Base-by-base conservation (phyloP, 2,797 vertebrate genomes). In the Pseudomugil tenellus region DNA sequence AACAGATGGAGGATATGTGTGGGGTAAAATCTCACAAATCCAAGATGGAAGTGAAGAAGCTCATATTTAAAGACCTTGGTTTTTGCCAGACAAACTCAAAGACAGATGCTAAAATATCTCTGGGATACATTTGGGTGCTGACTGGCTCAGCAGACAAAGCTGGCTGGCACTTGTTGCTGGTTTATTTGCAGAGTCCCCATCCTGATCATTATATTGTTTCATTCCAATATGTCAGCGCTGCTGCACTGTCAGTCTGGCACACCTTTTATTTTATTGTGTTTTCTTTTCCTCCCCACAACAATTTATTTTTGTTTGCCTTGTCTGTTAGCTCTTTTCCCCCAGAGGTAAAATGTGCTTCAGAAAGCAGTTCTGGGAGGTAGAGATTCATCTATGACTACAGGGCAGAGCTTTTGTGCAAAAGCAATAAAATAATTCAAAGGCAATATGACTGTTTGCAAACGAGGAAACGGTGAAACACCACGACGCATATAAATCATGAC, bases 61-160 rank as follows among this genome's bases (percentile, higher is more conserved):
- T 68, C 51, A 13, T 83, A 61, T 84, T 83, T 72, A 74, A 75
- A 81, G 68, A 58, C 85, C 53, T 75, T 83, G 64, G 89, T 81
- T 79, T 80, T 76, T 60, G 70, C 58, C 8, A 35, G 72, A 64
- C 82, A 84, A 85, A 76, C 73, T 84, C 71, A 62, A 76, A 82
- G 77, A 67, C 83, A 87, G 84, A 90, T 87, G 84, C 80, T 66
- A 26, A 65, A 76, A 80, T 84, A 80, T 85, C 32, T 77, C 81
- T 70, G 81, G 58, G 84, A 85, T 80, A 64, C 65, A 63, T 83
- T 29, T 51, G 75, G 74, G 77, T 79, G 70, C 63, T 59, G 72
- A 63, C 67, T 73, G 79, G 72, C 55, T 67, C 66, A 48, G 43
- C 62, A 67, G 67, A 48, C 63, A 17, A n/a, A 66, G 68, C 72